A percentile compares a stretch with the other conserved stretches of the same genome.
phyloP scores from a whole-genome alignment of 2,797 vertebrate species.

The Champsocephalus esox region DNA sequence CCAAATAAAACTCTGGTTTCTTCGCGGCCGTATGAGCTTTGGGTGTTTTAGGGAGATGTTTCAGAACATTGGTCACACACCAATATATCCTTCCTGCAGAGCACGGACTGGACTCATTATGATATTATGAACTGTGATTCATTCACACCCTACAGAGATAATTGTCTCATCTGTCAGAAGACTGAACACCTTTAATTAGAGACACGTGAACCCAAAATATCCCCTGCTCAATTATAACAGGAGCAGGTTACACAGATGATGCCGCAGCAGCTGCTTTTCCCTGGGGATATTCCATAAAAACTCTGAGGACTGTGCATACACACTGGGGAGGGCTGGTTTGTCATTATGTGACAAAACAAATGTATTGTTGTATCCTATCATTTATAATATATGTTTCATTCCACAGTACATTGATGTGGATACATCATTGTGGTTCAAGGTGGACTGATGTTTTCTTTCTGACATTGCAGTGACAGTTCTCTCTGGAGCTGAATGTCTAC shows the following conservation, averaged over 20 bases:
- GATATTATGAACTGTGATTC: conserved; percentile 63
- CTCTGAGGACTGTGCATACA: background rate
- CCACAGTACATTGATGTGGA: conserved; percentile 3
- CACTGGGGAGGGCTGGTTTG: background rate
- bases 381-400: conserved; percentile 6
- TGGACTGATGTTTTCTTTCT: conserved; percentile 16
- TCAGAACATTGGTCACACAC: conserved; percentile 16
- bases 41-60: background rate
- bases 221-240: conserved; percentile 50
- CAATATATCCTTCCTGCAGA: conserved; percentile 36
- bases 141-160: conserved; percentile 69
- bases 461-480: conserved; percentile 37
- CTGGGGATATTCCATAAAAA: conserved; percentile 3
- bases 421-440: conserved; percentile 6
- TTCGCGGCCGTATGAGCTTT: background rate
- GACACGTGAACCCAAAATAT: conserved; percentile 69
- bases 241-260: conserved; percentile 54
- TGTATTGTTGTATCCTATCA: background rate
- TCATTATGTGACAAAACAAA: background rate
- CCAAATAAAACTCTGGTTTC: background rate
- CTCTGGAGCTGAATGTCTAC: conserved; percentile 29
- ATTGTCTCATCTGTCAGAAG: conserved; percentile 73
- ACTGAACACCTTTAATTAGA: conserved; percentile 66
- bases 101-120: conserved; percentile 63
- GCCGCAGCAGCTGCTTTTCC: background rate